Evolutionary conservation across 2,888 invertebrate genomes (phyloP).

Genomic region (Ochropleura plecta): DNA sequence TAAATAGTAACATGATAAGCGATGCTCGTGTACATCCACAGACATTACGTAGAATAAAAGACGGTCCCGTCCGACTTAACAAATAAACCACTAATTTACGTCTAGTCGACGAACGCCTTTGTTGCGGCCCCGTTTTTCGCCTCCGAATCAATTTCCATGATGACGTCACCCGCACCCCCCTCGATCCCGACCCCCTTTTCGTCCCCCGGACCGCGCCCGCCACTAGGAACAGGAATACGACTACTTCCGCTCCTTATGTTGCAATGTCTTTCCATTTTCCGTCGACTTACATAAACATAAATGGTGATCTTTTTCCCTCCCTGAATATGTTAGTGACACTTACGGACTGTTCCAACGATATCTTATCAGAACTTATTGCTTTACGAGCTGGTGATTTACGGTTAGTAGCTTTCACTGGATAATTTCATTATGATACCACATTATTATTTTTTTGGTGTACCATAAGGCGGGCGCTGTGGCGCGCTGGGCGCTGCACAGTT

Average conservation of each 20-base stretch:
- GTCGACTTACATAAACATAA: constrained; percentile 71
- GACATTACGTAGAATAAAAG: constrained; percentile 76
- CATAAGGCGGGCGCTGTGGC: constrained; percentile 26
- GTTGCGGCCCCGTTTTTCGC: constrained; percentile 87
- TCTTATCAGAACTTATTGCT: constrained; percentile 68
- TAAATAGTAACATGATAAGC: constrained; percentile 74
- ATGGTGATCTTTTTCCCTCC: constrained; percentile 68
- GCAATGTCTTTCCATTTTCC: constrained; percentile 77
- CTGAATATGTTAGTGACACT: constrained; percentile 61
- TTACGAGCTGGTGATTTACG: constrained; percentile 64
- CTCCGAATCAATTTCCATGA: constrained; percentile 87
- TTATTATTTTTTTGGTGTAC: constrained; percentile 51
- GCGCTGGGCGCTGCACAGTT: constrained; percentile 35
- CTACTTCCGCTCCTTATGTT: constrained; percentile 82
- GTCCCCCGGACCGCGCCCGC: constrained; percentile 69
- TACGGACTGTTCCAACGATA: constrained; percentile 61
- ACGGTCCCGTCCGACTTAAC: constrained; percentile 77
- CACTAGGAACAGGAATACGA: constrained; percentile 79
- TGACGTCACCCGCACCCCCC: constrained; percentile 82
- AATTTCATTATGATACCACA: constrained; percentile 60
- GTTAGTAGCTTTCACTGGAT: constrained; percentile 61
- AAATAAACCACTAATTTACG: constrained; percentile 86
- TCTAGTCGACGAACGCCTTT: constrained; percentile 81
- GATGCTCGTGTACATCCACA: constrained; percentile 70
- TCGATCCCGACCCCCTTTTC: constrained; percentile 66